Base-by-base conservation (phyloP, 1,140 invertebrate species). In the Melanaphis sacchari region DNA sequence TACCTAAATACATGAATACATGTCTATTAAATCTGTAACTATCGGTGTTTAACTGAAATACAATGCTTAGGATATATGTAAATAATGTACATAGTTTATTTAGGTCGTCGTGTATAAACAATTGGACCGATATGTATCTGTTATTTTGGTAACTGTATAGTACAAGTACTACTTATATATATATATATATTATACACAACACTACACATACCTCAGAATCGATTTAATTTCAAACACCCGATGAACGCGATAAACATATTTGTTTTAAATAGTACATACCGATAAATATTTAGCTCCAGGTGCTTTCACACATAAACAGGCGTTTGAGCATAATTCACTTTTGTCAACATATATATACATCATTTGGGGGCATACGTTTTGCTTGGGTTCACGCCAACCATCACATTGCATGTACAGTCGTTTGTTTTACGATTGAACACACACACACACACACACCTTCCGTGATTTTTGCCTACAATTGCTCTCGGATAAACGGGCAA, bases 301-400 rank as follows among this genome's bases (percentile, higher is more conserved):
- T 88, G 41, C 26, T 88, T 88, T 88, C 43, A 52, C 43, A 52
- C 43, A 36, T 43, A 43, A 18, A 43, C 36, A n/a, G n/a, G 49
- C 88, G 24, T 90, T 59, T 40, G 38, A 9, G 40, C 38, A 66
- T 66, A 85, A 40, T 90, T 59, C 38, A 36, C 4, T 66, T 90
- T 59, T 84, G 91, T 84, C 90, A 81, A 93, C 46, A 91, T 81
- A 76, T n/a, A 76, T 76, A 76, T 76, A 76, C 11, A 38, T 84
- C 46, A 81, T 38, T 84, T 46, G 8, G 22, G 81, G n/a, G 91
- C 81, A 26, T 49, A 54, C 81, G 26, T 93, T 93, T 93, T 85
- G 91, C 84, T 93, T 93, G 91, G 91, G 81, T 93, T 93, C 54
- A 31, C 43, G 91, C 91, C 91, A 92, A 92, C 31, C 46, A 92